Conservation (phyloP, 2,113 vertebrate species). For the Serinus canaria region DNA sequence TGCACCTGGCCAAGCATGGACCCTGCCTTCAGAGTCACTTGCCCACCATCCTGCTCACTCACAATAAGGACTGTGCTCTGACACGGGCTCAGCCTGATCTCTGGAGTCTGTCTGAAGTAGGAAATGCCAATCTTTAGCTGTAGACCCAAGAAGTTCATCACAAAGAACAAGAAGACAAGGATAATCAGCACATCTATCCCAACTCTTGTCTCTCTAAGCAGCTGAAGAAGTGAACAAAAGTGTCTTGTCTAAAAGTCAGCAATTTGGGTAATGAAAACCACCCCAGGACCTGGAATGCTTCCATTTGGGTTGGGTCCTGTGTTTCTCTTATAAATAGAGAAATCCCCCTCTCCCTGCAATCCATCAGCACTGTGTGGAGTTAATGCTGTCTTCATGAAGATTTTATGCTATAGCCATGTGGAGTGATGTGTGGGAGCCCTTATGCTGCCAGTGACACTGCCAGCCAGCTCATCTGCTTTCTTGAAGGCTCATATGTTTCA, state of each 20-base stretch:
- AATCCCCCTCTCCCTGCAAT: background rate
- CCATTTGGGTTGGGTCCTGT: background rate
- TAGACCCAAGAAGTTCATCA: background rate
- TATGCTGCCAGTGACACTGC: background rate
- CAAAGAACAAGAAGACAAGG: background rate
- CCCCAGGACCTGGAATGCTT: background rate
- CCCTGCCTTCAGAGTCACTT: background rate
- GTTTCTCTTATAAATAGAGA: background rate
- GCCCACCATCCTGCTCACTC: background rate
- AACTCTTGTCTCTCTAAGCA: background rate
- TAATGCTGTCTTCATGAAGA: background rate
- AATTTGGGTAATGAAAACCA: background rate
- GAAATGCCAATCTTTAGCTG: background rate
- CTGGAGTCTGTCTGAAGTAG: background rate
- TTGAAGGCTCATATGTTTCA: background rate
- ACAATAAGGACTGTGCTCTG: background rate
- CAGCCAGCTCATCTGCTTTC: background rate
- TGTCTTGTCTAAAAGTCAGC: background rate
- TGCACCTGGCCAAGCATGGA: background rate
- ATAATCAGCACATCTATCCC: background rate
- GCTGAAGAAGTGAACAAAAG: background rate
- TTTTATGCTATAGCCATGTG: background rate
- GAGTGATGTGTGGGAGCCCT: background rate
- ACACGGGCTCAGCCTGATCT: background rate
- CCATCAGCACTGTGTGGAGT: background rate